A percentile compares a stretch with the other conserved stretches of the same genome.
phyloP scores from a whole-genome alignment of 2,797 vertebrate species.

The Tragelaphus eurycerus region DNA sequence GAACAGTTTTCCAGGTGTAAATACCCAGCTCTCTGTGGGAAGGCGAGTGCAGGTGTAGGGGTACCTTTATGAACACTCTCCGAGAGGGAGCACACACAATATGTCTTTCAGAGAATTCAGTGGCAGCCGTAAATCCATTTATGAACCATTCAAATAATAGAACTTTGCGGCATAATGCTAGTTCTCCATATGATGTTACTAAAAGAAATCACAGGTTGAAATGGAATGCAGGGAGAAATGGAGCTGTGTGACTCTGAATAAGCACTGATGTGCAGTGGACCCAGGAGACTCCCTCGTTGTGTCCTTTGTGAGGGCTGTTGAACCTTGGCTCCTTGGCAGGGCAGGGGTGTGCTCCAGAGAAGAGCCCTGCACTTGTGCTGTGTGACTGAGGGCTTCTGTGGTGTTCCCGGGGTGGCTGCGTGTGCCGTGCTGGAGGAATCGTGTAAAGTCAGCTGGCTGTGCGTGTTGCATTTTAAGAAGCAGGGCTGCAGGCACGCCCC shows the following conservation, averaged over 20 bases:
- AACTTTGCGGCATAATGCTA: not conserved
- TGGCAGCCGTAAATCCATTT: not conserved
- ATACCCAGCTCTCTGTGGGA: constrained; percentile 19
- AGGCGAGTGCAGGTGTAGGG: not conserved
- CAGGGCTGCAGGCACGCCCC: not conserved
- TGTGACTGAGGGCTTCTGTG: not conserved
- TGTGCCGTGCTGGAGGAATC: too few relatives aligned
- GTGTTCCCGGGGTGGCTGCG: not conserved
- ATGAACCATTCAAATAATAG: constrained; percentile 7
- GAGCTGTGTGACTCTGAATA: not conserved
- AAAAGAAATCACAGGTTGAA: constrained; percentile 33
- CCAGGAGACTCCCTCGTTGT: not conserved
- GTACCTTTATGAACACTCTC: not conserved
- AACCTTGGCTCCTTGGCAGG: not conserved
- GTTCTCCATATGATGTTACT: not conserved
- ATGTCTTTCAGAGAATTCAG: constrained; percentile 4
- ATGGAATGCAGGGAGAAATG: not conserved
- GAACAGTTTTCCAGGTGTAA: constrained; percentile 30
- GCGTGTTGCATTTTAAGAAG: not conserved
- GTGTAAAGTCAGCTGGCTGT: not conserved
- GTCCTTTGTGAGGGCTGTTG: not conserved
- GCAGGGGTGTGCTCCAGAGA: not conserved
- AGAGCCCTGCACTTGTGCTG: not conserved
- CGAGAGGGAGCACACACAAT: not conserved
- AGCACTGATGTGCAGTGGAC: not conserved